Evolutionary conservation across 2,797 vertebrate species (phyloP).

Genomic region (Rhinogobio ventralis): DNA sequence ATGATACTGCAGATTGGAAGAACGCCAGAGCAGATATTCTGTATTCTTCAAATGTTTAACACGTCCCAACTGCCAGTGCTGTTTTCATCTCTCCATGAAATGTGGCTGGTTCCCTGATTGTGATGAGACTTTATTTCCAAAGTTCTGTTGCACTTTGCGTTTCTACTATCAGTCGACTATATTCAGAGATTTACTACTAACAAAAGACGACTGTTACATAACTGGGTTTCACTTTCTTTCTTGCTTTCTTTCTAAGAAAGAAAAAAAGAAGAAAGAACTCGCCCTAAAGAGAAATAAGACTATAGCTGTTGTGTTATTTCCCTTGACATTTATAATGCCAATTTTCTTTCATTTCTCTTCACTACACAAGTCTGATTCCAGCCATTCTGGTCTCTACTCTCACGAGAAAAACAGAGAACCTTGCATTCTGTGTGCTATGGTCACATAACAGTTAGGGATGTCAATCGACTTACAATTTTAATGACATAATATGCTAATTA

Average conservation of each 20-base stretch:
- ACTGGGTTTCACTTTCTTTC: neutral
- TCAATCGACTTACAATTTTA: neutral
- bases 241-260: conserved; percentile 2
- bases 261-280: neutral
- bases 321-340: conserved; percentile 34
- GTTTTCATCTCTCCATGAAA: conserved; percentile 36
- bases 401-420: neutral
- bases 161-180: neutral
- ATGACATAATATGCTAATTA: neutral
- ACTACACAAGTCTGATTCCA: conserved; percentile 19
- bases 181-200: conserved; percentile 11
- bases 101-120: conserved; percentile 17
- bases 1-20: conserved; percentile 46
- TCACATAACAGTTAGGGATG: neutral
- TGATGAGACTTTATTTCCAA: conserved; percentile 29
- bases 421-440: neutral
- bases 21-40: conserved; percentile 29
- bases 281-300: conserved; percentile 28
- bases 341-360: conserved; percentile 15
- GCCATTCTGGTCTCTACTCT: neutral
- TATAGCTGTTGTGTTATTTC: conserved; percentile 35
- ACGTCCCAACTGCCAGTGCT: neutral
- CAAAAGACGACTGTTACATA: neutral
- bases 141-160: conserved; percentile 7
- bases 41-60: conserved; percentile 38